Base-by-base conservation (phyloP, 2,888 invertebrate species). In the Anticlea derivata region DNA sequence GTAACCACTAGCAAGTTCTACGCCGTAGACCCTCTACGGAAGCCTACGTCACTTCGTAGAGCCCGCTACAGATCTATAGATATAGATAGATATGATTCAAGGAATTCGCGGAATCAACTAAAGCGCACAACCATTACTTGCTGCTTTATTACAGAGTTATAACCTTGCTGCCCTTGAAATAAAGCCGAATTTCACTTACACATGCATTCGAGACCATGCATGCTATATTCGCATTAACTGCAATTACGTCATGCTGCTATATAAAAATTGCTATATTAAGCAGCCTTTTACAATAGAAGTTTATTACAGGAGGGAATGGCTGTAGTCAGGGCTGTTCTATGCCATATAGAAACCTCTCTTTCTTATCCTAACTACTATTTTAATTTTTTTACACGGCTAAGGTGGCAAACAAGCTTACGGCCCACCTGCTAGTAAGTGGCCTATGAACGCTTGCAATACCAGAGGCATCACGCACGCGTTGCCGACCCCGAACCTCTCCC, bases 171-270 rank as follows among this genome's bases (percentile, higher is more conserved):
- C 27, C 24, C 46, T 37, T 43, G 43, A 10, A 24, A 27, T 40
- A 60, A 49, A 39, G 53, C 41, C 26, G 22, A 44, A 38, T 40
- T 55, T 58, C 24, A 45, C 34, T 38, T 53, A 29, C 39, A 37
- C 48, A 40, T 47, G 57, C 47, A 48, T 34, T 30, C 38, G 23
- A 40, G 8, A 29, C 20, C 37, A 48, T 53, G 60, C 62, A 62
- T 62, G 62, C 60, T 33, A 62, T 58, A 44, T 52, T 56, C 55
- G 37, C 61, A 60, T 62, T 58, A 61, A 34, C 38, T 44, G 46
- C 50, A 47, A 35, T 57, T 48, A 58, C 61, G 60, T 60, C 60
- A 60, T 41, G 20, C 27, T 39, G 45, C 49, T 56, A 56, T 46
- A 62, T 51, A 50, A 60, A 55, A 51, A 56, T 43, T 44, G 31